Conservation (phyloP, 2,797 vertebrate genomes). For the Danio jaintianensis region DNA sequence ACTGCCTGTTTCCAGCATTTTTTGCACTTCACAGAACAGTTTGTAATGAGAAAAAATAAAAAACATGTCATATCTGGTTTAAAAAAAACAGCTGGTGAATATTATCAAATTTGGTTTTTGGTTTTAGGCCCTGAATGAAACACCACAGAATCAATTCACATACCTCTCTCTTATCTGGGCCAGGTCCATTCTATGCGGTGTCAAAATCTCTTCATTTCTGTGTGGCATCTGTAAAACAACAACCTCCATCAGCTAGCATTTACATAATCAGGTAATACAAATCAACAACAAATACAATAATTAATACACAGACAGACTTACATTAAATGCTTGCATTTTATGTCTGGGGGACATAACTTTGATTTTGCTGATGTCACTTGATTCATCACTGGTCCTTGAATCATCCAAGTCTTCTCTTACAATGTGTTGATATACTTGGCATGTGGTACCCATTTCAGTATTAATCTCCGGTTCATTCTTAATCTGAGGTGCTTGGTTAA, state of each 20-base stretch:
- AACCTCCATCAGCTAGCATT: background rate
- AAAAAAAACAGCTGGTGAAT: too few species aligned
- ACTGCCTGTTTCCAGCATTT: too few species aligned
- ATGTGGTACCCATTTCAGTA: background rate
- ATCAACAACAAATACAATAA: background rate
- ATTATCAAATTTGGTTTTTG: too few species aligned
- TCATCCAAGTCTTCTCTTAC: background rate
- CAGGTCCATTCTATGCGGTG: conserved; percentile 7
- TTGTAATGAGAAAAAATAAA: too few species aligned
- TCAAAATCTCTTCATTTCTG: conserved; percentile 31
- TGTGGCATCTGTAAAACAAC: conserved; percentile 26
- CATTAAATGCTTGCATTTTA: background rate
- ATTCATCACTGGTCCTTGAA: background rate
- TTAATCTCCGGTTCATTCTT: conserved; percentile 32
- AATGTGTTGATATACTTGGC: conserved; percentile 1
- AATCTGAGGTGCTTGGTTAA: conserved; percentile 9
- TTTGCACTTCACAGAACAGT: too few species aligned
- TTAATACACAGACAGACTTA: background rate
- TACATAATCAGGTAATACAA: background rate
- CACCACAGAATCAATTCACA: background rate
- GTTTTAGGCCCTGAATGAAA: background rate
- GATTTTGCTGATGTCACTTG: background rate
- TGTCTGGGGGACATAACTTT: background rate
- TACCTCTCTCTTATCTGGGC: conserved; percentile 38
- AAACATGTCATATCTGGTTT: too few species aligned